Evolutionary conservation across 1,140 invertebrate genomes (phyloP), one percentile per base, ranked within the genome.

Genomic region (Harpegnathos saltator): DNA sequence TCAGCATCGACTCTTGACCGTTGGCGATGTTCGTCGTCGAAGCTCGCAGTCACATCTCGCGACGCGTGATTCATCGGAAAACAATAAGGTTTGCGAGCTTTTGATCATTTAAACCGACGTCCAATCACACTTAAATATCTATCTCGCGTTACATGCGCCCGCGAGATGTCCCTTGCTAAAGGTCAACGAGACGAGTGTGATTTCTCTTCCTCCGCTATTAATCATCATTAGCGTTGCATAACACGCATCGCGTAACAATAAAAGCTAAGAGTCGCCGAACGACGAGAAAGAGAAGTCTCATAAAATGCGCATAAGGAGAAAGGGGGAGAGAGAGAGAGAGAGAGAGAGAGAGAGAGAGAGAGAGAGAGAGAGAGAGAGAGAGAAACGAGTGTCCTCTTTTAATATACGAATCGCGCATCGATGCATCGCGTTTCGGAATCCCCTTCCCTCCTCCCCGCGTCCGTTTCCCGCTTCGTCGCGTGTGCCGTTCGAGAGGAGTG

Each of bases 141-240:
- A 75, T 54, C 50, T 66, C 66, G 38, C 26, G 63, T 77, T 54
- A 66, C 33, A 1, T 33, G 33, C 12, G 14, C 19, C 52, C 38
- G 44, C 38, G 33, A 77, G 44, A 14, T 24, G 56, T 66, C 19
- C 54, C 26, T n/a, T 54, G 74, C 11, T 19, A 77, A 66, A 77
- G 74, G 62, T 77, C 74, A 77, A 56, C 48, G 54, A 74, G 19
- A 38, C 12, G 29, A 48, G n/a, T 24, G n/a, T 52, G 48, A 77
- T 14, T 66, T 77, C 74, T 77, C 74, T 66, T 77, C 66, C 74
- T 66, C 66, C 29, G 26, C 48, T 56, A 66, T 77, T 77, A 77
- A 77, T 77, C 62, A 75, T 75, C 72, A 77, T 77, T 77, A 77
- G 19, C 15, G 26, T 77, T 66, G 22, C 19, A 11, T 65, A 54